phyloP scores from a whole-genome alignment of 2,888 invertebrate genomes.

The Heliothis peltigera region DNA sequence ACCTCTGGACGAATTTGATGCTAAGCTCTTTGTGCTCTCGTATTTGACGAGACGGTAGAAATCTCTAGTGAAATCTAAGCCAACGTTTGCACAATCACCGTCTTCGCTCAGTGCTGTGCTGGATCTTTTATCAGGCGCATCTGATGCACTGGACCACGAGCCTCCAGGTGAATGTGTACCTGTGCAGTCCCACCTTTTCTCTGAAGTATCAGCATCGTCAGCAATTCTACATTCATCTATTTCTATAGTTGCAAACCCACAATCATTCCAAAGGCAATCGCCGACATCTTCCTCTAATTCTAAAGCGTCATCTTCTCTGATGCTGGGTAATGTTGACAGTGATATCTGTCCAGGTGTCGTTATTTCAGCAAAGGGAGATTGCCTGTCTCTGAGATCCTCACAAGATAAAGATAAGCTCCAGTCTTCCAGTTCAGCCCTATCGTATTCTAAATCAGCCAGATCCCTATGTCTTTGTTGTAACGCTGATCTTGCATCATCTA shows the following conservation, averaged over 20 bases:
- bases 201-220: slow-evolving; percentile 84
- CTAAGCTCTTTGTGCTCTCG: slow-evolving; percentile 94
- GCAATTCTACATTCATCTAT: slow-evolving; percentile 91
- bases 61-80: slow-evolving; percentile 94
- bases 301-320: slow-evolving; percentile 93
- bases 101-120: slow-evolving; percentile 93
- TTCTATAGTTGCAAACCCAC: slow-evolving; percentile 92
- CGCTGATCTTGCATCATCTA: slow-evolving; percentile 93
- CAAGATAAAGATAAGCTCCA: slow-evolving; percentile 94
- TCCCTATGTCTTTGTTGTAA: slow-evolving; percentile 92
- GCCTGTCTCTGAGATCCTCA: slow-evolving; percentile 91
- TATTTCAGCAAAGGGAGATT: slow-evolving; percentile 86
- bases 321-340: slow-evolving; percentile 92
- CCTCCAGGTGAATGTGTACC: slow-evolving; percentile 90
- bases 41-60: slow-evolving; percentile 95
- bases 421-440: slow-evolving; percentile 93
- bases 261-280: slow-evolving; percentile 94
- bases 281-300: slow-evolving; percentile 93
- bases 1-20: slow-evolving; percentile 93
- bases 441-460: slow-evolving; percentile 93
- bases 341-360: slow-evolving; percentile 91
- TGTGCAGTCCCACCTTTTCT: slow-evolving; percentile 92
- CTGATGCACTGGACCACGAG: slow-evolving; percentile 90
- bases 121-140: slow-evolving; percentile 92
- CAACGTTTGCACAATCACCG: slow-evolving; percentile 92